Evolutionary conservation across 2,888 invertebrate species (phyloP).

Genomic region (Drosophila mettleri): DNA sequence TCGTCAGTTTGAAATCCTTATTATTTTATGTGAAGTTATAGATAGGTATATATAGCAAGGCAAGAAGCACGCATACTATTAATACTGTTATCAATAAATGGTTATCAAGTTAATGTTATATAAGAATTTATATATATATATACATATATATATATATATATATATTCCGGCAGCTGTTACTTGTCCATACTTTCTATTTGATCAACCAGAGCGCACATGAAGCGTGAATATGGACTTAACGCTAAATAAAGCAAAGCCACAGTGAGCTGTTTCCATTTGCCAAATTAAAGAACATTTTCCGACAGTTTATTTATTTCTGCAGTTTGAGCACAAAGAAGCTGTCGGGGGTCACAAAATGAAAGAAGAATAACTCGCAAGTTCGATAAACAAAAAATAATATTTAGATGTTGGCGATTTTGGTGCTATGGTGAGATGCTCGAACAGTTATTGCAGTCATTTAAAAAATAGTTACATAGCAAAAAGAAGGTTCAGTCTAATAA

Average conservation of each 20-base stretch:
- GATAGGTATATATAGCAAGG: background rate
- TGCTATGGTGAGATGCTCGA: background rate
- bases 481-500: background rate
- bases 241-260: background rate
- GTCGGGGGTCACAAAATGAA: background rate
- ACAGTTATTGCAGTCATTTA: background rate
- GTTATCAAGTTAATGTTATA: no score
- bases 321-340: background rate
- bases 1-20: background rate
- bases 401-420: slow-evolving; percentile 3
- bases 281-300: slow-evolving; percentile 3
- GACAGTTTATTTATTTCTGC: slow-evolving; percentile 1
- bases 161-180: background rate
- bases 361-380: background rate
- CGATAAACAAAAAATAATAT: slow-evolving; percentile 4
- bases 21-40: background rate
- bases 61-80: no score
- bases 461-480: background rate
- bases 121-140: no score
- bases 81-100: no score
- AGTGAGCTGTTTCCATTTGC: background rate
- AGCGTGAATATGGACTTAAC: slow-evolving; percentile 1
- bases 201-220: background rate
- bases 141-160: no score
- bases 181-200: background rate